These are phyloP conservation scores for Tragelaphus scriptus DNA, from an alignment of 2,113 vertebrate genomes.

Conservation along the genomic window DNA sequence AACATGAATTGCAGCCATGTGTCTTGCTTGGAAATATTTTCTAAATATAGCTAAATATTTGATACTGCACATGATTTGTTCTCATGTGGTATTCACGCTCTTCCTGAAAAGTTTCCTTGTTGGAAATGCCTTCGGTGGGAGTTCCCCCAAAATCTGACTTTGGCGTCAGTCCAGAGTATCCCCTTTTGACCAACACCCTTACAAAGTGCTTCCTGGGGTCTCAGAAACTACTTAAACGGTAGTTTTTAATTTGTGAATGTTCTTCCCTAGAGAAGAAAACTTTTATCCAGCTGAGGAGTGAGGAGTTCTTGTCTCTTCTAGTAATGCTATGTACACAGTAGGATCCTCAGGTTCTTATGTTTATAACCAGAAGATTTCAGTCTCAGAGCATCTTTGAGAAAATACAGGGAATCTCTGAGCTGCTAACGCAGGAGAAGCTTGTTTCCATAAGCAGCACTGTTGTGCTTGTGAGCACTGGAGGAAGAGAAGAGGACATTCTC, in stretches of 20 bases:
- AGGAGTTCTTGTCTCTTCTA: neutral
- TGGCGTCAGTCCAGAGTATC: neutral
- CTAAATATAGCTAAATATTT: slow-evolving; percentile 54
- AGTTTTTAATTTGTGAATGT: neutral
- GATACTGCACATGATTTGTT: neutral
- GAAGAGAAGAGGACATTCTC: neutral
- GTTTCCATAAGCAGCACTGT: neutral
- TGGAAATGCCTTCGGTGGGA: slow-evolving; percentile 47
- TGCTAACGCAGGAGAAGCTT: neutral
- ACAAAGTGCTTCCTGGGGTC: neutral
- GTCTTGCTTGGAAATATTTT: slow-evolving; percentile 45
- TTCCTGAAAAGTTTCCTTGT: slow-evolving; percentile 59
- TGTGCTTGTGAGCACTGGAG: neutral
- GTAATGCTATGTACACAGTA: accelerated
- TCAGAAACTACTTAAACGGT: neutral
- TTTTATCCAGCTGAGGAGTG: neutral
- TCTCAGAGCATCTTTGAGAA: neutral
- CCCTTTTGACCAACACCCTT: neutral
- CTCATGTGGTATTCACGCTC: neutral
- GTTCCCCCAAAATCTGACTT: neutral
- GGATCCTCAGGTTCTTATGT: neutral
- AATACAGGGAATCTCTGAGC: neutral
- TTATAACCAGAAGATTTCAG: neutral
- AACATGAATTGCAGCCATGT: neutral
- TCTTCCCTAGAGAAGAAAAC: neutral